A percentile compares a stretch with the other conserved stretches of the same genome.
These are phyloP conservation scores for Subacronicta megacephala DNA, from an alignment of 2,888 invertebrate species.

Conservation along the genomic window DNA sequence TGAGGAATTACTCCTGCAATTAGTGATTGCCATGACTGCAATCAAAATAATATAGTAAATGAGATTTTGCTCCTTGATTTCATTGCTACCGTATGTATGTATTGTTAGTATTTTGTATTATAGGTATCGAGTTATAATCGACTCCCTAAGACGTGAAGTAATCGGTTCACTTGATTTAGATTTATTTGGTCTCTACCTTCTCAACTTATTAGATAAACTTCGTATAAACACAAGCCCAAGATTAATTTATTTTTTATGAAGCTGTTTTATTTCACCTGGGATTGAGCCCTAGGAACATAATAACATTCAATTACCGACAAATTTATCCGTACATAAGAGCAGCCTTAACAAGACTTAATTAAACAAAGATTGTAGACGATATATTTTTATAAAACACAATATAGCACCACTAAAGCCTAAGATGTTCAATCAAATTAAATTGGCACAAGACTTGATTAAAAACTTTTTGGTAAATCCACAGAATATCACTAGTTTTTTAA, in stretches of 20 bases:
- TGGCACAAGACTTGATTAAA: constrained; percentile 35
- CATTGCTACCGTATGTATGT: too few relatives aligned
- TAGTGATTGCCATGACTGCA: too few relatives aligned
- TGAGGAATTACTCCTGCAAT: too few relatives aligned
- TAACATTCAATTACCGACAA: constrained; percentile 42
- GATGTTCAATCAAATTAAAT: constrained; percentile 23
- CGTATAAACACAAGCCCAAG: neutral
- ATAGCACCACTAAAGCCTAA: constrained; percentile 16
- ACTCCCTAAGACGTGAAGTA: constrained; percentile 1
- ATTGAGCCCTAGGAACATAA: constrained; percentile 10
- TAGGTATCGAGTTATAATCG: too few relatives aligned
- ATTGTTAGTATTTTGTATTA: too few relatives aligned
- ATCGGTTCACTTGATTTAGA: constrained; percentile 13
- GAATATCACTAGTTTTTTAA: constrained; percentile 12
- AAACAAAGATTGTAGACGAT: constrained; percentile 6
- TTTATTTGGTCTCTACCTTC: constrained; percentile 3
- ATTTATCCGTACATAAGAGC: constrained; percentile 33
- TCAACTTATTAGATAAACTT: constrained; percentile 1
- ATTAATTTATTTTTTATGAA: constrained; percentile 8
- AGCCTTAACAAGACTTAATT: constrained; percentile 30
- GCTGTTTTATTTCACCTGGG: constrained; percentile 5
- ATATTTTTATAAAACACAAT: constrained; percentile 20
- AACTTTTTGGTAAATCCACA: constrained; percentile 19
- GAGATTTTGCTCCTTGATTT: too few relatives aligned
- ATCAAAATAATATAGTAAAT: too few relatives aligned